A percentile compares a stretch with the other conserved stretches of the same genome.
Evolutionary conservation across 2,113 vertebrate species (phyloP).

Genomic region (Thamnophis sirtalis): DNA sequence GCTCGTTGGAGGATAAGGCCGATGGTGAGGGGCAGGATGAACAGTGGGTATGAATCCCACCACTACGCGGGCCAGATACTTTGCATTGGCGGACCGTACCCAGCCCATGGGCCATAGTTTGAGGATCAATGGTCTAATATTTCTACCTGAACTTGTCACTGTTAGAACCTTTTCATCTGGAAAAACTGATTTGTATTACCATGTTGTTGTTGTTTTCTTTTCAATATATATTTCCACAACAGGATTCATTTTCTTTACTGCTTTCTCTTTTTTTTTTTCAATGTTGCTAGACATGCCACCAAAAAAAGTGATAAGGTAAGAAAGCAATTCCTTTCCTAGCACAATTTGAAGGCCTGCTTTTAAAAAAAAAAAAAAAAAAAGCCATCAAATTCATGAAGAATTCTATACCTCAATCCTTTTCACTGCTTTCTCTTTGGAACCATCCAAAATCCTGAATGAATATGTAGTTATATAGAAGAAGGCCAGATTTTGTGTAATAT

Average conservation of each 20-base stretch:
- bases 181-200: background rate
- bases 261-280: background rate
- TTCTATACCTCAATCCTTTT: background rate
- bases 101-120: too few species aligned
- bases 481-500: background rate
- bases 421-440: background rate
- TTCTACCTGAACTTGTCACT: background rate
- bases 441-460: background rate
- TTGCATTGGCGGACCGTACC: too few species aligned
- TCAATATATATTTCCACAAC: background rate
- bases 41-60: too few species aligned
- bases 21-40: too few species aligned
- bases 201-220: background rate
- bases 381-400: background rate
- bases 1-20: too few species aligned
- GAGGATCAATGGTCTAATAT: background rate
- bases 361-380: too few species aligned
- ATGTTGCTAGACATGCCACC: background rate
- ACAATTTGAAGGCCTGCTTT: background rate
- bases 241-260: background rate
- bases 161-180: background rate
- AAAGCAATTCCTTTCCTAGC: background rate
- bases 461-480: background rate
- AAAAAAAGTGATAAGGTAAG: background rate
- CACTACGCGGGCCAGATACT: too few species aligned